A percentile compares a stretch with the other conserved stretches of the same genome.
Evolutionary conservation across 2,797 vertebrate genomes (phyloP).

Genomic region (Cheirogaleus major): DNA sequence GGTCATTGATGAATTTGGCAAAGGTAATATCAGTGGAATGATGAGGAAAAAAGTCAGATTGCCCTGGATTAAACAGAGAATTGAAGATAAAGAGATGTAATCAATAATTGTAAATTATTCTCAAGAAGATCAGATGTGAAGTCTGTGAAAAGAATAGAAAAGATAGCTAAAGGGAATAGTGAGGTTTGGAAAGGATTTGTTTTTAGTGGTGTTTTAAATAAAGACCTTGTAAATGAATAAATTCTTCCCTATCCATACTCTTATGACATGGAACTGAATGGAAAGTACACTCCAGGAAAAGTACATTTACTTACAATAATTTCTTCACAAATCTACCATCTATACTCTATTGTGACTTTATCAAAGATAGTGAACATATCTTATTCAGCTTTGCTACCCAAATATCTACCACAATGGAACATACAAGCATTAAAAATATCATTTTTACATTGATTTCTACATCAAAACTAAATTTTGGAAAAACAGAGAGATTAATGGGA

Average conservation of each 20-base stretch:
- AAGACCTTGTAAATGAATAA: background rate
- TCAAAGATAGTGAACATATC: background rate
- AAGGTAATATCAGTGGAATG: background rate
- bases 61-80: background rate
- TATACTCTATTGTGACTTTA: background rate
- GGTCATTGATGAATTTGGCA: background rate
- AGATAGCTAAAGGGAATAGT: background rate
- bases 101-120: background rate
- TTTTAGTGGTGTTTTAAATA: background rate
- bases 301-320: background rate
- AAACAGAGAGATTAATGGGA: background rate
- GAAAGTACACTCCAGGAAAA: no score
- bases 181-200: background rate
- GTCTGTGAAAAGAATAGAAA: background rate
- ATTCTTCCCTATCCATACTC: background rate
- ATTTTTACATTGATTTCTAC: background rate
- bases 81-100: background rate
- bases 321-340: background rate
- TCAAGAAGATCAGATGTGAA: background rate
- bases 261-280: background rate
- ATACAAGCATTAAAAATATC: background rate
- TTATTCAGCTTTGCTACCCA: background rate
- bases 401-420: background rate
- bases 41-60: background rate
- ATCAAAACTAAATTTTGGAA: background rate